These are phyloP conservation scores for Xenopus tropicalis DNA, from an alignment of 2,113 vertebrate genomes.

Conservation along the genomic window DNA sequence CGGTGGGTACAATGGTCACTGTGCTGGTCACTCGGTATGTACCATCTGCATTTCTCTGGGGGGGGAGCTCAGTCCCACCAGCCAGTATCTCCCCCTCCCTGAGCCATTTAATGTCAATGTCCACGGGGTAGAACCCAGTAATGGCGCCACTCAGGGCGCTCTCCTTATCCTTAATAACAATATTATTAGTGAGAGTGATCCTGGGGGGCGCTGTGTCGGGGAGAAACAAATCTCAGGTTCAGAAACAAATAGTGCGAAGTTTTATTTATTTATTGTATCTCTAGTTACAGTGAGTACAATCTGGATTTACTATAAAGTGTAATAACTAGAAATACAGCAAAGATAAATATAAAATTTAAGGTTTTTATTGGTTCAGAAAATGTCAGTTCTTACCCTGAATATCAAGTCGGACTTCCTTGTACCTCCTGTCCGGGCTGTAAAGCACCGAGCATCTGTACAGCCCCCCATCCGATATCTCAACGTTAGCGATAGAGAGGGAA, in stretches of 20 bases:
- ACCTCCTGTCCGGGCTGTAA: background rate
- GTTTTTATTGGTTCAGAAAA: too few relatives aligned
- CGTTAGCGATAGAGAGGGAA: conserved; percentile 1
- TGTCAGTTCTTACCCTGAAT: conserved; percentile 1
- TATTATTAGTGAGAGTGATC: conserved; percentile 1
- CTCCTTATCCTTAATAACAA: background rate
- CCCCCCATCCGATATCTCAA: background rate
- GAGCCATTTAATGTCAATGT: conserved; percentile 1
- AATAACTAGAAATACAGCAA: too few relatives aligned
- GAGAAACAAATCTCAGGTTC: too few relatives aligned
- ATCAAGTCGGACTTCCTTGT: background rate
- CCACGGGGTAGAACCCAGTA: background rate
- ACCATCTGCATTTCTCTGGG: background rate
- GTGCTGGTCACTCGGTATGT: background rate
- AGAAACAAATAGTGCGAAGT: too few relatives aligned
- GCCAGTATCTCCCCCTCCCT: background rate
- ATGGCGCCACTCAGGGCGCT: background rate
- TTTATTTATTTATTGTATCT: too few relatives aligned
- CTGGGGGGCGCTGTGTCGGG: background rate
- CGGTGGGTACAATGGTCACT: background rate
- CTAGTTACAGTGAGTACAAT: too few relatives aligned
- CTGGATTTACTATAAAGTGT: too few relatives aligned
- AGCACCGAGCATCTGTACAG: conserved; percentile 6
- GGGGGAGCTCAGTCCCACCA: background rate
- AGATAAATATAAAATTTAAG: too few relatives aligned